Evolutionary conservation across 2,113 vertebrate genomes (phyloP), one percentile per base, ranked within the genome.

Genomic region (Platanista minor): DNA sequence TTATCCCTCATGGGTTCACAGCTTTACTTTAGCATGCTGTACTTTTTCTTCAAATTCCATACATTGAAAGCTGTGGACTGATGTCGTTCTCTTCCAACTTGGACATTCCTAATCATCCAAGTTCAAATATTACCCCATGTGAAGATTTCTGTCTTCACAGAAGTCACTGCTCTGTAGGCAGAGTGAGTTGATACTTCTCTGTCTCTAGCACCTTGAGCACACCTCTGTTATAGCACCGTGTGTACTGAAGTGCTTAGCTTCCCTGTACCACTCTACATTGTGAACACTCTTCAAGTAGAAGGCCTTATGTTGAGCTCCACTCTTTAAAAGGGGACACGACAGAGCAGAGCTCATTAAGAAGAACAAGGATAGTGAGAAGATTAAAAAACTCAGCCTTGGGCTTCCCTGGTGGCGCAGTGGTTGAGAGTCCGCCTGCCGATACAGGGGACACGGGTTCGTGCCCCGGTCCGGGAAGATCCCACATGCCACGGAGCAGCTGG

Each of bases 211-310:
- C 27, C 49, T 80, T 41, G 33, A 52, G 31, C n/a, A n/a, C 20
- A 27, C 10, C 33, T 71, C 23, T 46, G 13, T 59, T 75, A 7
- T 36, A 71, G 36, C 12, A 15, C 20, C 14, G 1, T 33, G 13
- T 20, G 4, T 14, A 11, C 23, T 0, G 23, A 41, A 54, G 31
- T 23, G 4, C 49, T 89, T 23, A 52, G n/a, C 39, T 86, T 91
- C n/a, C 43, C 14, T 2, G 1, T 1, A 74, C 3, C 10, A 33
- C 29, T 31, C n/a, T 43, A 5, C 1, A 8, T 1, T 59, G 33
- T 39, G 23, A 81, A 54, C 2, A 52, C 27, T 77, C 8, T 67
- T 85, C 39, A 75, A 29, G 49, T 21, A 41, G 33, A 41, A 87
- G 39, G 74, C 5, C 39, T n/a, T 41, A 15, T 9, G 39, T n/a